Evolutionary conservation across 2,888 invertebrate species (phyloP), one percentile per base, ranked within the genome.

Genomic region (Aethes cnicana): DNA sequence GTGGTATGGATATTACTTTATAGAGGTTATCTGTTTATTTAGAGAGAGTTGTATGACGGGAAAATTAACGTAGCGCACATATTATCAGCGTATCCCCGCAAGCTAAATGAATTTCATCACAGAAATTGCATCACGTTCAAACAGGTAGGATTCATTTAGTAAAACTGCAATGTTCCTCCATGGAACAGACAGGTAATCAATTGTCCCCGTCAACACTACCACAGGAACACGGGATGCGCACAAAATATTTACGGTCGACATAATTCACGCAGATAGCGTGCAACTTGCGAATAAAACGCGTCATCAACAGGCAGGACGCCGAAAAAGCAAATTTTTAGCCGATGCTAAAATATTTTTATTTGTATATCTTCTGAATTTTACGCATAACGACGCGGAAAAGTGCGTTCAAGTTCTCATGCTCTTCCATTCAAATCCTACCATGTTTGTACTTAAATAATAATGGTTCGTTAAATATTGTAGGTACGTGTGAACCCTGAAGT

Each of bases 191-290:
- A n/a, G n/a, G 52, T 46, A 26, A 52, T 52, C 52, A 52, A 52
- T 52, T 52, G 52, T 52, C 20, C 26, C 52, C 16, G 52, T 52
- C 52, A 52, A 39, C 52, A 39, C 39, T 8, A 46, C 44, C 33
- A 26, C 49, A 37, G 44, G 44, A 52, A 52, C 33, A 52, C 52
- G 46, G 52, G 52, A 52, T 46, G 39, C 46, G 39, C 46, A 46
- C 52, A 46, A 39, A 52, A 52, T 52, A 52, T 52, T 52, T 52
- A 52, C 52, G 46, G 52, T 32, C 39, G 46, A 33, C 44, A 52
- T 52, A 52, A 52, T 52, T 52, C 52, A 52, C 46, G 39, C 44
- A 52, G 52, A 52, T 52, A 52, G 18, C 44, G 52, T 18, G 52
- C 52, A 52, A 52, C 39, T 52, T 46, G 44, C 44, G 37, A 37